Evolutionary conservation across 2,113 vertebrate genomes (phyloP).

Genomic region (Psettodes erumei): DNA sequence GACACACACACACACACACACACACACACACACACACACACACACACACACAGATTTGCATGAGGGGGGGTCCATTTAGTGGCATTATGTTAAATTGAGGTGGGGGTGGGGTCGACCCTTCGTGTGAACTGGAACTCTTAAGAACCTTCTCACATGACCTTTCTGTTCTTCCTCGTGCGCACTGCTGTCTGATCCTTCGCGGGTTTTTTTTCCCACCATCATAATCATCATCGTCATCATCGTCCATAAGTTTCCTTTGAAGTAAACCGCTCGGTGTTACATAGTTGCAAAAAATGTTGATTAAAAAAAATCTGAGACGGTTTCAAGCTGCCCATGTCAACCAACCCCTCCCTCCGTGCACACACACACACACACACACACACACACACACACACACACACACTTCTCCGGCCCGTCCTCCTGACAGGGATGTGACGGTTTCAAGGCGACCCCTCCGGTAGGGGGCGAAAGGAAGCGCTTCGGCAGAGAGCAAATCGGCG

Average conservation of each 20-base stretch:
- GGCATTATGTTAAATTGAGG: conserved; percentile 31
- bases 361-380: too few species aligned
- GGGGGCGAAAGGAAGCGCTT: neutral
- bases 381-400: too few species aligned
- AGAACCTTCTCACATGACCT: conserved; percentile 18
- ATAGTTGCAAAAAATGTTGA: conserved; percentile 75
- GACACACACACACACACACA: conserved; percentile 16
- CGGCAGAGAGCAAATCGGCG: neutral
- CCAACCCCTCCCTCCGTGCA: neutral
- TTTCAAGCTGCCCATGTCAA: conserved; percentile 79
- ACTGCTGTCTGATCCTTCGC: neutral
- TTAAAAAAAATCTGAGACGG: conserved; percentile 67
- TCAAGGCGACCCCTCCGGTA: conserved; percentile 73
- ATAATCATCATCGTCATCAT: neutral
- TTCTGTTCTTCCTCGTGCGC: neutral
- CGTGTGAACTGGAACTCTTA: neutral
- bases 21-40: too few species aligned
- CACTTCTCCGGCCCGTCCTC: too few species aligned
- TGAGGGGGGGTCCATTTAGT: conserved; percentile 43
- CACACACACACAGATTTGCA: conserved; percentile 66
- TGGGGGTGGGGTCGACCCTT: neutral
- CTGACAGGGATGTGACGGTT: conserved; percentile 64
- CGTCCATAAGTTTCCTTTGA: conserved; percentile 41
- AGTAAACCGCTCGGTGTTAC: conserved; percentile 42
- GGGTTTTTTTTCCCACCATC: neutral